Percentiles rank a stretch among this genome's conserved stretches.
These are phyloP conservation scores for Protosalanx chinensis DNA, from an alignment of 2,797 vertebrate species.

Conservation along the genomic window DNA sequence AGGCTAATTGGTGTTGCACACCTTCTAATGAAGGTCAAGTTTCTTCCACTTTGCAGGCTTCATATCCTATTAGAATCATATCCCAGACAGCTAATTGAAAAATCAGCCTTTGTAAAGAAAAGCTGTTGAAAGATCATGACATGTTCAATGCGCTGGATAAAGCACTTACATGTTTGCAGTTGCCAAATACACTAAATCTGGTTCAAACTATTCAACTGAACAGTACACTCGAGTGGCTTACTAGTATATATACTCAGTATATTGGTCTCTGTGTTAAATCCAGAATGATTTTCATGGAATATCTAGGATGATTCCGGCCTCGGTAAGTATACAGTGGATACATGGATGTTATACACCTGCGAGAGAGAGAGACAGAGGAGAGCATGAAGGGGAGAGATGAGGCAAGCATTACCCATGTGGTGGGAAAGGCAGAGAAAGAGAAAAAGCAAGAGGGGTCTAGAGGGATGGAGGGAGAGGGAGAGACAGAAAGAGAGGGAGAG, in stretches of 20 bases:
- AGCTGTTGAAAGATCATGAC: slow-evolving; percentile 12
- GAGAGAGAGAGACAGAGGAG: slow-evolving; percentile 35
- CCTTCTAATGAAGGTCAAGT: slow-evolving; percentile 65
- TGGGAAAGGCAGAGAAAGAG: slow-evolving; percentile 4
- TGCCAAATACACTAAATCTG: background rate
- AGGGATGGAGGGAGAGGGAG: background rate
- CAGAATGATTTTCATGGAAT: background rate
- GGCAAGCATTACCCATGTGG: background rate
- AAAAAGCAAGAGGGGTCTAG: slow-evolving; percentile 9
- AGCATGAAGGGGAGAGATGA: slow-evolving; percentile 38
- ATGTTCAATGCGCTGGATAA: background rate
- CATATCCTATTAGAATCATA: slow-evolving; percentile 47
- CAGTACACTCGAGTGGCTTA: background rate
- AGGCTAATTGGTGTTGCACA: slow-evolving; percentile 57
- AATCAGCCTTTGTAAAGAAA: slow-evolving; percentile 32
- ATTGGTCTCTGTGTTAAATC: background rate
- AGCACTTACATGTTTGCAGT: too few species aligned
- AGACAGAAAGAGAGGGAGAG: background rate
- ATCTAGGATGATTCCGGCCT: background rate
- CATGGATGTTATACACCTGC: background rate
- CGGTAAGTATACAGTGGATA: background rate
- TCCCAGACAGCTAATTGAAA: slow-evolving; percentile 48
- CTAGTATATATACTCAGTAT: background rate
- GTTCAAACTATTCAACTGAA: background rate
- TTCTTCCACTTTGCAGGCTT: slow-evolving; percentile 42